Evolutionary conservation across 2,797 vertebrate species (phyloP), one percentile per base, ranked within the genome.

Genomic region (Limosa lapponica): DNA sequence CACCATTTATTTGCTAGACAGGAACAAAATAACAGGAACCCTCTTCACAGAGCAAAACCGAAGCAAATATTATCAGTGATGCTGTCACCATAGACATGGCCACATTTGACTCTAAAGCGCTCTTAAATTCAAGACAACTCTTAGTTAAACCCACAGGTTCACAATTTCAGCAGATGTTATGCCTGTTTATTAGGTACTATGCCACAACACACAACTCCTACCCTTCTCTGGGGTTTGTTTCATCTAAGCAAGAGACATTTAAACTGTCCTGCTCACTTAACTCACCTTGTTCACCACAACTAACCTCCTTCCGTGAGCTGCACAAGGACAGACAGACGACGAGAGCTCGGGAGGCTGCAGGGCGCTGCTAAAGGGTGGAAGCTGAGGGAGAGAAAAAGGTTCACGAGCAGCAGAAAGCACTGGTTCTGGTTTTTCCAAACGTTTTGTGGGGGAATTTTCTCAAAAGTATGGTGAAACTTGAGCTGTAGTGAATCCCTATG

Each of bases 391-490:
- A 65, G 54, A 48, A 85, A 48, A 48, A 36, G 39, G 34, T 41
- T 41, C 3, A 3, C 5, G 15, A 65, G 66, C 39, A 48, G 51
- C 65, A 84, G 34, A 41, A 73, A 48, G 39, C 57, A 73, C 2
- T 1, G 18, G 19, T 54, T 15, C 34, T 52, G 30, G 8, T 41
- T 43, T 71, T 73, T 17, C 41, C 20, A 32, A 20, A 13, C 16
- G 71, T 32, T 67, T 79, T 24, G 13, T 32, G 13, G 36, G 5
- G 37, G 27, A n/a, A 61, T 62, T 57, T 89, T 51, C 55, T 69
- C 2, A 3, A 17, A 3, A 32, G 11, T 5, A 8, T 7, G 10
- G 13, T 28, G 49, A 84, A 48, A 64, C 32, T 48, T 1, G 0
- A 65, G 51, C 44, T 65, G 51, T 51, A 80, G 64, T 1, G 0